Base-by-base conservation (phyloP, 2,888 invertebrate genomes). In the Agrilus cyanescens region DNA sequence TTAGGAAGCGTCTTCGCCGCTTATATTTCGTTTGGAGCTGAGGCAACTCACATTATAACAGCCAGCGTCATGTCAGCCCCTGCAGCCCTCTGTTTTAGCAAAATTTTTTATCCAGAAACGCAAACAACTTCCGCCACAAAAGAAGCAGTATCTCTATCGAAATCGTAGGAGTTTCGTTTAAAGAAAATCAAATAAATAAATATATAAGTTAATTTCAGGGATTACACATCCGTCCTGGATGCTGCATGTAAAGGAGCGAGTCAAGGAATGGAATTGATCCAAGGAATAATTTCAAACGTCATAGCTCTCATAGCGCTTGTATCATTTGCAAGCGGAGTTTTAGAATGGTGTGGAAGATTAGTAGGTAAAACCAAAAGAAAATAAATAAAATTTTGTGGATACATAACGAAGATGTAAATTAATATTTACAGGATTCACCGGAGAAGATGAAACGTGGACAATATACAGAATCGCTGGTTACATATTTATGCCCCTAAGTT, bases 11-110 rank as follows among this genome's bases (percentile, higher is more conserved):
- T 95, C 1, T 69, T 97, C 57, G 95, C 93, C 0, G 89, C 94
- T 0, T 97, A 94, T 63, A 87, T 95, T 41, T 76, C 76, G 3
- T 93, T 89, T 63, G 94, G 94, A 0, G 91, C 93, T 0, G 76
- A 82, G 38, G 81, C 96, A 0, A 78, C 85, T 0, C 88, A 95
- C 64, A 69, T 97, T 32, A 80, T 97, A 48, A 89, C 94, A 0
- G 89, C 96, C 0, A 88, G 89, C 47, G 84, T 97, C 1, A 95
- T 97, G 95, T 89, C 94, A 0, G 95, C 96, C 0, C 96, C 96
- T 0, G 91, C 93, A 0, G 85, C 95, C 0, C 66, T 97, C 20
- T 90, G 89, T 55, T 85, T 79, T 58, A 78, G 93, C 10, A 97
- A 97, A 64, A 71, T 98, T 0, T 74, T 94, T 55, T 84, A 86